Conservation (phyloP, 2,797 vertebrate genomes). For the Nothura maculosa region DNA sequence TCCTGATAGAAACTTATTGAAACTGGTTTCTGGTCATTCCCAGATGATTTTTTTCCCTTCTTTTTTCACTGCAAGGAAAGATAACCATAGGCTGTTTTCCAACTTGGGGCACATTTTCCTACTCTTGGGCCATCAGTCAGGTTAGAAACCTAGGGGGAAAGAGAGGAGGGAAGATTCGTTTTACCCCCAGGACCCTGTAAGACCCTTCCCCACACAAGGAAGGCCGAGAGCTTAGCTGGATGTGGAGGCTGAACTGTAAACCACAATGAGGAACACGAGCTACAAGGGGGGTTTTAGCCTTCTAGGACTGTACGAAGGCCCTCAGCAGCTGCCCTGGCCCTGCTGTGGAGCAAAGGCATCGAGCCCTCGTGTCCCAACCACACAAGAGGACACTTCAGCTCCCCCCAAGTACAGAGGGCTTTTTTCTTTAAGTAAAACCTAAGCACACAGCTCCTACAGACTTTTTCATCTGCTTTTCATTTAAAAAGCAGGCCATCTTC, state of each 20-base stretch:
- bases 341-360: neutral
- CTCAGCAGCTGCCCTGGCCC: accelerated
- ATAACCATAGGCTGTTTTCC: neutral
- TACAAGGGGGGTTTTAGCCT: neutral
- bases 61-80: neutral
- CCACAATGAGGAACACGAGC: neutral
- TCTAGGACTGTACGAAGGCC: neutral
- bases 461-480: neutral
- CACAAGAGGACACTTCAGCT: neutral
- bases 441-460: neutral
- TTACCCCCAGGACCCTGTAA: neutral
- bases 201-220: neutral
- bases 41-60: neutral
- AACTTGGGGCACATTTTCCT: neutral
- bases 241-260: neutral
- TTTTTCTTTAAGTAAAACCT: neutral
- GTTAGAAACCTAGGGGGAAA: neutral
- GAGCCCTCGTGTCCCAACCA: neutral
- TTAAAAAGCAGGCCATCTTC: neutral
- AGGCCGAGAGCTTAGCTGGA: neutral
- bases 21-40: too few species aligned
- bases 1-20: neutral
- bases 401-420: neutral
- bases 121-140: neutral
- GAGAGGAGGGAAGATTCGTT: neutral